A percentile compares a stretch with the other conserved stretches of the same genome.
Conservation (phyloP, 2,113 vertebrate genomes). For the Nothocercus nigrocapillus region DNA sequence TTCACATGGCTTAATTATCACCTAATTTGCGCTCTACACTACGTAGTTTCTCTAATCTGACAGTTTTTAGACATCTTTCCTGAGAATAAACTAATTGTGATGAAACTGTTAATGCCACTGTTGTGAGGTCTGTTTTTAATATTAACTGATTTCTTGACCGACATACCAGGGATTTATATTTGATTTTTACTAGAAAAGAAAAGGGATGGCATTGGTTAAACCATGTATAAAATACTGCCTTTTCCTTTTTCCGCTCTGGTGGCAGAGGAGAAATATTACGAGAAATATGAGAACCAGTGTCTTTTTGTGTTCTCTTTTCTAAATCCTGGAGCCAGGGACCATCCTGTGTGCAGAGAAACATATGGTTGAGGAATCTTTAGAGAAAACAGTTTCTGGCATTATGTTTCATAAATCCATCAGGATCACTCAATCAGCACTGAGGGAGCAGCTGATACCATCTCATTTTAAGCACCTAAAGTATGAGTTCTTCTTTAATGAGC, state of each 20-base stretch:
- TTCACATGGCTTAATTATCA: constrained; percentile 63
- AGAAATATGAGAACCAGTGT: neutral
- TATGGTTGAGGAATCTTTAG: neutral
- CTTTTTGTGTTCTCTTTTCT: neutral
- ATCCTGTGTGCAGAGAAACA: neutral
- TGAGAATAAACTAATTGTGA: neutral
- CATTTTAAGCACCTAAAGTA: neutral
- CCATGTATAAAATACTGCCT: neutral
- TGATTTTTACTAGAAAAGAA: neutral
- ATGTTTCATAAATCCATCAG: neutral
- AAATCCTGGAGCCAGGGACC: neutral
- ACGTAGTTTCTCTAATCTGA: neutral
- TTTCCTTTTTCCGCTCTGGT: neutral
- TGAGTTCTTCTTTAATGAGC: neutral
- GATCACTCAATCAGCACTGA: neutral
- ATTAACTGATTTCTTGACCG: neutral
- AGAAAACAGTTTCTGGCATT: neutral
- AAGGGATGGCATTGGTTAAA: neutral
- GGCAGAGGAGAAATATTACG: neutral
- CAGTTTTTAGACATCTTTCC: constrained; percentile 27
- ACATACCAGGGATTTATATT: neutral
- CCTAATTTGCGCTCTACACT: constrained; percentile 16
- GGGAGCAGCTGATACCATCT: neutral
- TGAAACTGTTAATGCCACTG: neutral
- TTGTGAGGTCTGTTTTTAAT: neutral